Evolutionary conservation across 2,888 invertebrate genomes (phyloP).

Genomic region (Agrochola lota): DNA sequence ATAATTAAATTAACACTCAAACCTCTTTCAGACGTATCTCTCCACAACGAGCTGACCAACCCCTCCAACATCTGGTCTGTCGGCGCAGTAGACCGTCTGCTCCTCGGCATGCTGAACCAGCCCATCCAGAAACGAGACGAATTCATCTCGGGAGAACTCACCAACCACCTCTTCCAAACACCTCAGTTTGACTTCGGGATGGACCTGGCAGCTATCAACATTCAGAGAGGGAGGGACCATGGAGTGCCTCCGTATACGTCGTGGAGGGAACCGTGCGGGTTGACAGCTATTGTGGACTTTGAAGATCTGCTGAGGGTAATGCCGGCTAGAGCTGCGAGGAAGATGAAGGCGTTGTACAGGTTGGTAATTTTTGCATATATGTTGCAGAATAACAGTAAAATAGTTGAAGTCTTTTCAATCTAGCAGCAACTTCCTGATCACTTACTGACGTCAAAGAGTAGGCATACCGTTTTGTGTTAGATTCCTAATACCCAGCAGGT

Average conservation of each 20-base stretch:
- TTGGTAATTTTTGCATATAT: conserved; percentile 58
- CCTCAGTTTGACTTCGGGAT: conserved; percentile 93
- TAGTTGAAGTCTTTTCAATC: neutral
- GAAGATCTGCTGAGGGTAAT: conserved; percentile 93
- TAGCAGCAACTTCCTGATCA: neutral
- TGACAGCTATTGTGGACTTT: conserved; percentile 92
- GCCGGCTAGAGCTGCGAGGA: conserved; percentile 91
- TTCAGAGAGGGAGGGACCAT: conserved; percentile 96
- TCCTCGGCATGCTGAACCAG: conserved; percentile 94
- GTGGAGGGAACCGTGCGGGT: conserved; percentile 95
- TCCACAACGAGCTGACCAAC: conserved; percentile 94
- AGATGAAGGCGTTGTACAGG: conserved; percentile 91
- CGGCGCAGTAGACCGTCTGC: conserved; percentile 94
- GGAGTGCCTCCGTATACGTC: conserved; percentile 95
- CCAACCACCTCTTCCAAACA: conserved; percentile 96
- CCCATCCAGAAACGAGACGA: conserved; percentile 95
- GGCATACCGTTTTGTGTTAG: neutral
- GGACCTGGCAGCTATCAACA: conserved; percentile 96
- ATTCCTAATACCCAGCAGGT: neutral
- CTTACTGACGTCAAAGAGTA: neutral
- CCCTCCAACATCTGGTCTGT: conserved; percentile 93
- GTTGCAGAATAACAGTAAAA: neutral
- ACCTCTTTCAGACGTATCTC: conserved; percentile 92
- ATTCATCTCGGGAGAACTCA: conserved; percentile 94
- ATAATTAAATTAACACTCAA: neutral